Evolutionary conservation across 2,888 invertebrate genomes (phyloP).

Genomic region (Cactoblastis cactorum): DNA sequence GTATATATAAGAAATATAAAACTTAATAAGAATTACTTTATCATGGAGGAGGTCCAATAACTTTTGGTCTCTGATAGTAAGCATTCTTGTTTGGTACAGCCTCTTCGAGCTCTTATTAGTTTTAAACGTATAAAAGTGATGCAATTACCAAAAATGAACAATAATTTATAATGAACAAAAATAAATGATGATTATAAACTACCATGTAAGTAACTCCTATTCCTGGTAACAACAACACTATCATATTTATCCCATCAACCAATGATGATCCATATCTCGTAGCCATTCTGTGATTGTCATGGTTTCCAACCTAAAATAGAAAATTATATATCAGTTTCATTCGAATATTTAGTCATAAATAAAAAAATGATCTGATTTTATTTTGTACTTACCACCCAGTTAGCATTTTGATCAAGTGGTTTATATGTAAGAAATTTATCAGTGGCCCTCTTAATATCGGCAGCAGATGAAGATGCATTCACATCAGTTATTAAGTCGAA

Average conservation of each 20-base stretch:
- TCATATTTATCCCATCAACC: conserved; percentile 84
- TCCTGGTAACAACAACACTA: conserved; percentile 87
- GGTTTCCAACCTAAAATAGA: conserved; percentile 82
- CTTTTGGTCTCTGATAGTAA: too few relatives aligned
- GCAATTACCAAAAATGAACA: too few relatives aligned
- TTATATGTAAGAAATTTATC: conserved; percentile 83
- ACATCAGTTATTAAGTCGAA: conserved; percentile 84
- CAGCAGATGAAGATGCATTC: conserved; percentile 77
- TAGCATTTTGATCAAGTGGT: conserved; percentile 80
- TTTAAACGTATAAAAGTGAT: too few relatives aligned
- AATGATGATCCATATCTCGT: conserved; percentile 81
- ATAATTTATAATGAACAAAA: too few relatives aligned
- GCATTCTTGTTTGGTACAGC: too few relatives aligned
- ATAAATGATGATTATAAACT: conserved; percentile 10
- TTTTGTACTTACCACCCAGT: conserved; percentile 85
- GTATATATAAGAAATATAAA: too few relatives aligned
- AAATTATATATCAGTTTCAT: too few relatives aligned
- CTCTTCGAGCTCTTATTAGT: too few relatives aligned
- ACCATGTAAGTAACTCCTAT: conserved; percentile 85
- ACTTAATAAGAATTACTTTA: too few relatives aligned
- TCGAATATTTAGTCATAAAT: too few relatives aligned
- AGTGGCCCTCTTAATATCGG: conserved; percentile 79
- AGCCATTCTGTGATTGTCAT: conserved; percentile 82
- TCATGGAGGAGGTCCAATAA: too few relatives aligned
- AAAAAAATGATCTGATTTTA: conserved; percentile 9